A percentile compares a stretch with the other conserved stretches of the same genome.
phyloP scores from a whole-genome alignment of 2,888 invertebrate species.

The Vanessa cardui region DNA sequence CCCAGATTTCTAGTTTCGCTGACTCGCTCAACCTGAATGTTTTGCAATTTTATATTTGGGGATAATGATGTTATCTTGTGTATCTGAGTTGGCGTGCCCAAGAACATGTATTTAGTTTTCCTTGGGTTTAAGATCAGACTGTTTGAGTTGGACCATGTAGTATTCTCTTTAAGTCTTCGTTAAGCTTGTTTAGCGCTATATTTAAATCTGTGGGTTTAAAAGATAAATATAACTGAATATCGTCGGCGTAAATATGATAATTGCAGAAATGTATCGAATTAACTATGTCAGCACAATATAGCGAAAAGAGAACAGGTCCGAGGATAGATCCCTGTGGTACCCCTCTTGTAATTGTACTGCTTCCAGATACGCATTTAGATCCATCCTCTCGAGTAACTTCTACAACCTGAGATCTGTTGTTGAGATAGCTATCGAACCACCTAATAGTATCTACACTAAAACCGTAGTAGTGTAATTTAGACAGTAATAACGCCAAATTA shows the following conservation, averaged over 20 bases:
- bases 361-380: not conserved
- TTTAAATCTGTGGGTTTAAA: conserved; percentile 5
- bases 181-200: not conserved
- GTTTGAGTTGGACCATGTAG: not conserved
- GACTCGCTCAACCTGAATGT: conserved; percentile 7
- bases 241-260: conserved; percentile 3
- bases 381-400: conserved; percentile 1
- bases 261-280: not conserved
- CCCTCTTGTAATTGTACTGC: not conserved
- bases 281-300: not conserved
- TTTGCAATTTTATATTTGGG: conserved; percentile 1
- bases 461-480: not conserved
- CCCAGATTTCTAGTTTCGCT: conserved; percentile 14
- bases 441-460: not conserved
- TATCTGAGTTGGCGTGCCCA: not conserved
- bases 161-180: not conserved
- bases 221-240: conserved; percentile 6
- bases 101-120: conserved; percentile 4
- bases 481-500: not conserved
- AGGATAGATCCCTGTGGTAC: conserved; percentile 2
- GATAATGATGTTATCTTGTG: not conserved
- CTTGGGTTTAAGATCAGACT: not conserved
- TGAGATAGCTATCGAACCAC: not conserved
- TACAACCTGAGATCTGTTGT: not conserved
- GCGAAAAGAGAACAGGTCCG: not conserved